Base-by-base conservation (phyloP, 2,888 invertebrate genomes). In the Chymomyza fuscimana region DNA sequence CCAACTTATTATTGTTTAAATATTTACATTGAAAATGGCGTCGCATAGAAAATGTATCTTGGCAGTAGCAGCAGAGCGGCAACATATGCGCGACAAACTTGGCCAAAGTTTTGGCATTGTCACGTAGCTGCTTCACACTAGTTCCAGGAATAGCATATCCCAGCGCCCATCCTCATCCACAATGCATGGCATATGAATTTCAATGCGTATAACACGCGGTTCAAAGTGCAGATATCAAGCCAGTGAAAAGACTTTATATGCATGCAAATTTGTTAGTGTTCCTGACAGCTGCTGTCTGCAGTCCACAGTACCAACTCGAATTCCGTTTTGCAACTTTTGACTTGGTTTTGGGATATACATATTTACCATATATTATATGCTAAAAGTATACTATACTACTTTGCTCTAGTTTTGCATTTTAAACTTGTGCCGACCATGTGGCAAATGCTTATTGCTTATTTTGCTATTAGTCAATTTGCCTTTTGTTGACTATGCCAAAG, bases 1-100 rank as follows among this genome's bases (percentile, higher is more conserved):
- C 77, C 84, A 83, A 86, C 83, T 86, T 86, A 86, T 86, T 86
- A 87, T 81, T 89, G 86, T 89, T 86, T 89, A 86, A 86, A 86
- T 86, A 86, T 86, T 86, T 89, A 86, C 87, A 86, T 85, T 74
- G 76, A 68, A 63, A 78, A 77, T 69, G 73, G 66, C 65, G 63
- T 46, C 12, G 61, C 16, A 32, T 7, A 32, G 52, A 19, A 32
- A 46, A 63, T 62, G 65, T 5, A 52, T 2, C 15, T 60, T 32
- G 50, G 66, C 50, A 50, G 65, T 5, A 25, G 59, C 15, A 15
- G 56, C 50, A 60, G 69, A 67, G 51, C 51, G 70, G 63, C 73
- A 68, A 81, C 77, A 86, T 82, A 87, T 87, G 86, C 68, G 75
- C 72, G 76, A 67, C 76, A 80, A 32, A 78, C 73, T 76, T 76